These are phyloP conservation scores for Papilio protenor DNA, from an alignment of 2,888 invertebrate genomes.

Conservation along the genomic window DNA sequence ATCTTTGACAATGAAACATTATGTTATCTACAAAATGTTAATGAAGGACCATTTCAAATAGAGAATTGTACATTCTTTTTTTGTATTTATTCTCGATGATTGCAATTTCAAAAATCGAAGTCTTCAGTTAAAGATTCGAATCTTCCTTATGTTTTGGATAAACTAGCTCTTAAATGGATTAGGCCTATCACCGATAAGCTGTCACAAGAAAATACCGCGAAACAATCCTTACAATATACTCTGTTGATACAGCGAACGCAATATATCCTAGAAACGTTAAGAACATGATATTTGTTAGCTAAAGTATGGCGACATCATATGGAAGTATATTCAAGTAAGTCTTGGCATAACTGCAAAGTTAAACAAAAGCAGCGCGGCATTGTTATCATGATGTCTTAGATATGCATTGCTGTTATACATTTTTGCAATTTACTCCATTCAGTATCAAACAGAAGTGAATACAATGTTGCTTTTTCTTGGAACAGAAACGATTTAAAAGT, in stretches of 20 bases:
- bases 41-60: neutral
- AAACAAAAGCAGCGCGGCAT: slow-evolving; percentile 28
- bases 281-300: slow-evolving; percentile 53
- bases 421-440: neutral
- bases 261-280: slow-evolving; percentile 50
- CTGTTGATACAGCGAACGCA: slow-evolving; percentile 48
- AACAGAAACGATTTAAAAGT: no score
- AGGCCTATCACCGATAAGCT: slow-evolving; percentile 1
- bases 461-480: no score
- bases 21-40: neutral
- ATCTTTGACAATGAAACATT: neutral
- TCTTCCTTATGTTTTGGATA: neutral
- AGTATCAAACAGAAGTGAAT: no score
- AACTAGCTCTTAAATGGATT: slow-evolving; percentile 2
- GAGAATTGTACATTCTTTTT: neutral
- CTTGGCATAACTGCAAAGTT: slow-evolving; percentile 41
- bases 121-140: neutral
- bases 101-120: neutral
- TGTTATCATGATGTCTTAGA: neutral
- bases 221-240: slow-evolving; percentile 57
- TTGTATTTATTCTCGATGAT: neutral
- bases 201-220: slow-evolving; percentile 45
- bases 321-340: slow-evolving; percentile 44
- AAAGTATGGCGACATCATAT: slow-evolving; percentile 51
- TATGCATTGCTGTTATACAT: neutral